These are phyloP conservation scores for Malachius bipustulatus DNA, from an alignment of 2,888 invertebrate species.

Conservation along the genomic window DNA sequence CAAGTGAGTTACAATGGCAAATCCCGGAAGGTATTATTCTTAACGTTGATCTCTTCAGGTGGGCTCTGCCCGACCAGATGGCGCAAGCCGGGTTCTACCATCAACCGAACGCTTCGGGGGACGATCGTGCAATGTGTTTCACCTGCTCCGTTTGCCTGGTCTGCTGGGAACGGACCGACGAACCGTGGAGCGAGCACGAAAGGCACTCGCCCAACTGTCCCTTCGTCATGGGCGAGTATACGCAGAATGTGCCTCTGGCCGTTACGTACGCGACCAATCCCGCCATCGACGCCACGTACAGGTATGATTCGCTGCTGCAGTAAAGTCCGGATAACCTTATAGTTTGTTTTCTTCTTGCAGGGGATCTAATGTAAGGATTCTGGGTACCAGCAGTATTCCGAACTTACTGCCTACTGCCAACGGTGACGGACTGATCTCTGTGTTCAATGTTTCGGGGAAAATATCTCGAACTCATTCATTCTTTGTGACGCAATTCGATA, in stretches of 20 bases:
- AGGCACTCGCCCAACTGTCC: constrained; percentile 88
- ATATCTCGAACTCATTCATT: constrained; percentile 56
- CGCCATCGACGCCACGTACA: constrained; percentile 41
- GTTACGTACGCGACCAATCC: constrained; percentile 75
- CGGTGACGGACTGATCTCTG: constrained; percentile 54
- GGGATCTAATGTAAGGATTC: constrained; percentile 22
- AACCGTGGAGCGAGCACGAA: constrained; percentile 96
- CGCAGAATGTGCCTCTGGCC: constrained; percentile 86
- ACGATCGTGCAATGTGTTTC: constrained; percentile 93
- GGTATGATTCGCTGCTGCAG: too few species aligned
- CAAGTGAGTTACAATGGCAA: too few species aligned
- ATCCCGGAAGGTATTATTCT: too few species aligned
- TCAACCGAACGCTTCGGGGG: constrained; percentile 79
- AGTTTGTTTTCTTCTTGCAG: constrained; percentile 10
- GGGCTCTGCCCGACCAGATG: constrained; percentile 93
- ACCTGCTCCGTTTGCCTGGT: constrained; percentile 90
- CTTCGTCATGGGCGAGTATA: constrained; percentile 88
- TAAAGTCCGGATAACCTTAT: too few species aligned
- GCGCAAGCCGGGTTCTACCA: constrained; percentile 96
- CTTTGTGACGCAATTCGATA: constrained; percentile 36
- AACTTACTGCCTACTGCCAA: constrained; percentile 45
- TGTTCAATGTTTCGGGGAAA: constrained; percentile 76
- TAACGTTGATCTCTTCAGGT: constrained; percentile 45
- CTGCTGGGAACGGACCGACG: constrained; percentile 94
- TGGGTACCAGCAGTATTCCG: constrained; percentile 32